A percentile compares a stretch with the other conserved stretches of the same genome.
Conservation (phyloP, 2,888 invertebrate genomes). For the Adineta ricciae region DNA sequence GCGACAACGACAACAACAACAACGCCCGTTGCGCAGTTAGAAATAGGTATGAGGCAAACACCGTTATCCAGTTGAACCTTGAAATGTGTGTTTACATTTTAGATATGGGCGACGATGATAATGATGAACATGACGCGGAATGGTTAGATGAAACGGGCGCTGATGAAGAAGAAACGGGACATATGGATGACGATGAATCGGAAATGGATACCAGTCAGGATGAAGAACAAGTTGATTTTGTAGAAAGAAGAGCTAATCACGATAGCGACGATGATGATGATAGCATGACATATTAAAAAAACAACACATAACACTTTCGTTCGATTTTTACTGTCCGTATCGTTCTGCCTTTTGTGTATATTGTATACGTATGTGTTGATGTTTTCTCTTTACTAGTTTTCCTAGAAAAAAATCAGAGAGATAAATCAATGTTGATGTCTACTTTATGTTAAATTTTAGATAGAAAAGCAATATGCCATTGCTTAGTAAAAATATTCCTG, state of each 20-base stretch:
- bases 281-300: neutral
- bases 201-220: neutral
- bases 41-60: neutral
- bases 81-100: no score
- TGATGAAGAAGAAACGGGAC: neutral
- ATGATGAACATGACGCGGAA: conserved; percentile 5
- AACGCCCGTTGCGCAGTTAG: neutral
- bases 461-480: neutral
- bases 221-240: neutral
- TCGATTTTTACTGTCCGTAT: neutral
- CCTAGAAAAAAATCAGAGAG: no score
- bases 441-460: no score
- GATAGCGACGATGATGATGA: neutral
- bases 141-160: neutral
- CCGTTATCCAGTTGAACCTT: no score
- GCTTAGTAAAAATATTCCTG: neutral
- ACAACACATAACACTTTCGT: no score
- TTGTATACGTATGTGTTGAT: neutral
- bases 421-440: no score
- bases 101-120: neutral
- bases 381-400: neutral
- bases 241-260: neutral
- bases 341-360: neutral
- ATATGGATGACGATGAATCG: neutral
- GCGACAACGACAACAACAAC: neutral